Evolutionary conservation across 1,140 invertebrate species (phyloP), one percentile per base, ranked within the genome.

Genomic region (Homarus americanus): DNA sequence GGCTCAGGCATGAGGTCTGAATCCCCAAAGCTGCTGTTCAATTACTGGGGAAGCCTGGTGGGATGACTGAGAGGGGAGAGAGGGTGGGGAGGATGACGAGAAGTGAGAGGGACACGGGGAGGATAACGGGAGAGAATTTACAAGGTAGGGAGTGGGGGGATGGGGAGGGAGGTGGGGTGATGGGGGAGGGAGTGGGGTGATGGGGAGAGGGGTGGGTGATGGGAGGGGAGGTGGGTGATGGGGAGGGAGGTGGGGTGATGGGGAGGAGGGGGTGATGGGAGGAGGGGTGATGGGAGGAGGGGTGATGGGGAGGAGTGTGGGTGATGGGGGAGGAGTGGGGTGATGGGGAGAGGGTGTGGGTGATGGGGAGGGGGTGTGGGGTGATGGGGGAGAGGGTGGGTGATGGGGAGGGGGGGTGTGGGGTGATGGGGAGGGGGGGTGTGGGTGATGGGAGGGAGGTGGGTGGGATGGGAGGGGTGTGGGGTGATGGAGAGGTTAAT

Each of bases 11-110:
- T 32, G 32, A 28, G 63, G n/a, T 66, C 63, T n/a, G n/a, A 66
- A 66, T 66, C 63, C 63, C 63, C n/a, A 66, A 66, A 66, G 63
- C n/a, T 66, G 63, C 63, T 66, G 63, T 66, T 66, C 63, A 66
- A 66, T 66, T 66, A 66, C 63, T 66, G n/a, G 63, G n/a, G 63
- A 66, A 66, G 63, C 63, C 63, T 66, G 63, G 63, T 32, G 63
- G n/a, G 63, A 66, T 28, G 63, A 24, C 63, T 66, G 63, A n/a
- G 4, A n/a, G 63, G 63, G 63, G 20, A 20, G n/a, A 3, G 63
- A 1, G 63, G n/a, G 63, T 3, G 63, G 28, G 1, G 1, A n/a
- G 24, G 20, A n/a, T 28, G 12, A 0, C 4, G 63, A 32, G n/a
- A 0, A n/a, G 63, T 24, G n/a, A 0, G 24, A n/a, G 63, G 28